Evolutionary conservation across 2,888 invertebrate species (phyloP).

Genomic region (Trachelus iudaicus): DNA sequence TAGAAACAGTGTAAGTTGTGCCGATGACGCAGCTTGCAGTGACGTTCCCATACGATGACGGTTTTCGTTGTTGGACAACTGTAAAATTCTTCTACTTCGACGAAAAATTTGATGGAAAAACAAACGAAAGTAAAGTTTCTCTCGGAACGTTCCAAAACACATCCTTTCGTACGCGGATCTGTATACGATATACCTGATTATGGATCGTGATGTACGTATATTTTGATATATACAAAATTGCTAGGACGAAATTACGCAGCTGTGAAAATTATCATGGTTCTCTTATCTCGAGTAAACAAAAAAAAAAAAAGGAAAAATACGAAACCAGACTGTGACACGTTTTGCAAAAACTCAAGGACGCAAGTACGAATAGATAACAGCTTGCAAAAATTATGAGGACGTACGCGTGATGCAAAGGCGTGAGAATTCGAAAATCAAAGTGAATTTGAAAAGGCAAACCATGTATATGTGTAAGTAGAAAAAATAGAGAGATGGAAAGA

Average conservation of each 20-base stretch:
- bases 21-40: conserved; percentile 66
- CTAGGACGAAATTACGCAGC: no score
- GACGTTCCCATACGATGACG: conserved; percentile 63
- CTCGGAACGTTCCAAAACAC: no score
- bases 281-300: conserved; percentile 5
- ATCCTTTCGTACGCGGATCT: no score
- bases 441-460: no score
- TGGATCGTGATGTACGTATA: no score
- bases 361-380: conserved; percentile 18
- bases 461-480: background rate
- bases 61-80: conserved; percentile 60
- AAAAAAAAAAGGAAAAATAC: conserved; percentile 18
- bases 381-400: no score
- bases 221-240: no score
- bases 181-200: no score
- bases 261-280: no score
- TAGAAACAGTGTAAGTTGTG: conserved; percentile 52
- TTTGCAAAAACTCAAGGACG: conserved; percentile 29
- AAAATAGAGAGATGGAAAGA: conserved; percentile 61
- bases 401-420: no score
- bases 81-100: conserved; percentile 43
- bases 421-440: no score
- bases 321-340: conserved; percentile 30
- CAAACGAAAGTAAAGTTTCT: conserved; percentile 28
- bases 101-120: conserved; percentile 26